Conservation (phyloP, 2,888 invertebrate genomes). For the Clunio marinus region DNA sequence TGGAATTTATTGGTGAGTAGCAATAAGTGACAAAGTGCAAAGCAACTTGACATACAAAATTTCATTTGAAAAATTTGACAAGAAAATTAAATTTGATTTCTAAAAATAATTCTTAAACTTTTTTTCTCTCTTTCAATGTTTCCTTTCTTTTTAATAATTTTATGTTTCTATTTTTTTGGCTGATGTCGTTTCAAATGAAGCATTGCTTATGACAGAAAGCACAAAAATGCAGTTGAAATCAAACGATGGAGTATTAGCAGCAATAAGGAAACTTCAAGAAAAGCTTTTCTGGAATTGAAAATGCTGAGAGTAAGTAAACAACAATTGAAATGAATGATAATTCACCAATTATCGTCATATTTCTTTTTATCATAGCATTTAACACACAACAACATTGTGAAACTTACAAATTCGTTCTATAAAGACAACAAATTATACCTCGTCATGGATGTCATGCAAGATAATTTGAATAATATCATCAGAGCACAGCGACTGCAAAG, state of each 20-base stretch:
- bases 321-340: not conserved
- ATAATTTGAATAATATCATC: conserved; percentile 37
- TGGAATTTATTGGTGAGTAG: conserved; percentile 31
- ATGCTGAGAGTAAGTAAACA: conserved; percentile 26
- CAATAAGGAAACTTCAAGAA: not conserved
- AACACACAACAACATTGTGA: conserved; percentile 26
- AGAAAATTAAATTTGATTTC: too few relatives aligned
- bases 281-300: conserved; percentile 31
- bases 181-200: too few relatives aligned
- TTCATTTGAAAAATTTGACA: too few relatives aligned
- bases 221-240: conserved; percentile 27
- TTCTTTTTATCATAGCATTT: conserved; percentile 20
- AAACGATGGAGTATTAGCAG: conserved; percentile 21
- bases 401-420: conserved; percentile 17
- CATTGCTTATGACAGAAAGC: conserved; percentile 12
- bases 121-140: too few relatives aligned
- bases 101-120: too few relatives aligned
- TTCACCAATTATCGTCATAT: not conserved
- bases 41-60: too few relatives aligned
- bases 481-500: conserved; percentile 33
- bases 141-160: conserved; percentile 8
- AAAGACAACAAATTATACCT: conserved; percentile 17
- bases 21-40: not conserved
- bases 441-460: conserved; percentile 28
- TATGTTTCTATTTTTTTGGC: not conserved